Conservation (phyloP, 2,797 vertebrate species). For the Fundulus diaphanus region DNA sequence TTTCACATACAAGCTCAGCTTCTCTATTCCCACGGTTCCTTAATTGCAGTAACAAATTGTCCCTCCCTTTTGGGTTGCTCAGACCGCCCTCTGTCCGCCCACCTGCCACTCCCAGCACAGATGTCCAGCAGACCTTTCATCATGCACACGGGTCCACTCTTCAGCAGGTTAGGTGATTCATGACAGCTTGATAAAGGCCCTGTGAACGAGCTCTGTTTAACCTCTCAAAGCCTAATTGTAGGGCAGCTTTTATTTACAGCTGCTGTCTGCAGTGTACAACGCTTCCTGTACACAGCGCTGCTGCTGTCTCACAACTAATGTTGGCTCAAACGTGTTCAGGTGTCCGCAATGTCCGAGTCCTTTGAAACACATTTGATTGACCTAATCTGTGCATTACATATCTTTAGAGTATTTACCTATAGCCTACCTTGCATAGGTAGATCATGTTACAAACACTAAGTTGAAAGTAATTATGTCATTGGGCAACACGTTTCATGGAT, state of each 20-base stretch:
- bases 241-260: conserved; percentile 67
- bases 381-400: neutral
- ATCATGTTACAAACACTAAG: neutral
- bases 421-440: neutral
- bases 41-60: conserved; percentile 74
- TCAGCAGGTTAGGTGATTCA: conserved; percentile 70
- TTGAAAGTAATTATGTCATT: neutral
- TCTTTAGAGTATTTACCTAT: neutral
- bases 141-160: conserved; percentile 25
- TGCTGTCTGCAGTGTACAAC: conserved; percentile 31
- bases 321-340: neutral
- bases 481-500: neutral
- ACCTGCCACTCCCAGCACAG: conserved; percentile 68
- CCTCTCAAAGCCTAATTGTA: conserved; percentile 59
- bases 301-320: neutral
- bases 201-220: conserved; percentile 65
- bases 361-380: conserved; percentile 10
- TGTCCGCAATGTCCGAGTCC: neutral
- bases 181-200: conserved; percentile 58
- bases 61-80: conserved; percentile 58
- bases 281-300: conserved; percentile 25
- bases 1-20: neutral
- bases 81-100: conserved; percentile 63
- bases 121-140: conserved; percentile 55
- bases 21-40: conserved; percentile 34